Conservation (phyloP, 2,888 invertebrate species). For the Parascotia fuliginaria region DNA sequence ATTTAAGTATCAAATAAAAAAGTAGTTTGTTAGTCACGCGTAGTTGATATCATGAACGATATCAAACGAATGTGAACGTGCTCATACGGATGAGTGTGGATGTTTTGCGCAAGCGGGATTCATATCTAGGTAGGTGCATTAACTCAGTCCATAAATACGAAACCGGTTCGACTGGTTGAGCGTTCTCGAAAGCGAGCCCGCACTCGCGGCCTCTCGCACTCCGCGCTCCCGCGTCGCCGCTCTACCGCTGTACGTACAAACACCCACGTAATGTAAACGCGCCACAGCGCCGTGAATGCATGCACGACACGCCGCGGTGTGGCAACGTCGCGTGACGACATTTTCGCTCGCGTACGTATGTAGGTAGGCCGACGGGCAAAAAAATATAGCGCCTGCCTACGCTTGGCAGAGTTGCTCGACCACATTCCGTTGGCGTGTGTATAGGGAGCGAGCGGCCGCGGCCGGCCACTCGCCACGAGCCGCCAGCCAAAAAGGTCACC, state of each 20-base stretch:
- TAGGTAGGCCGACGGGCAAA: constrained; percentile 80
- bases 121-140: constrained; percentile 82
- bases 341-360: constrained; percentile 85
- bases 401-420: constrained; percentile 82
- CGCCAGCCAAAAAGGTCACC: constrained; percentile 82
- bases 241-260: constrained; percentile 67
- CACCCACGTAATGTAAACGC: constrained; percentile 79
- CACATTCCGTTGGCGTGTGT: constrained; percentile 83
- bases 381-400: constrained; percentile 83
- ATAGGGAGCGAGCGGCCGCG: constrained; percentile 63
- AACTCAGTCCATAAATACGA: constrained; percentile 83
- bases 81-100: constrained; percentile 58
- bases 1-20: constrained; percentile 60
- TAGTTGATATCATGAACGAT: constrained; percentile 60
- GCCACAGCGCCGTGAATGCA: constrained; percentile 73
- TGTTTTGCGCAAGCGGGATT: constrained; percentile 81
- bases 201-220: constrained; percentile 79
- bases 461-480: constrained; percentile 62
- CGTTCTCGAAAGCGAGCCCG: constrained; percentile 84
- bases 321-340: constrained; percentile 87
- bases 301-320: constrained; percentile 72
- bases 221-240: too few relatives aligned
- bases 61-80: constrained; percentile 62
- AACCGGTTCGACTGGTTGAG: constrained; percentile 83
- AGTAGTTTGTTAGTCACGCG: constrained; percentile 56